Evolutionary conservation across 2,888 invertebrate species (phyloP).

Genomic region (Nomada ferruginata): DNA sequence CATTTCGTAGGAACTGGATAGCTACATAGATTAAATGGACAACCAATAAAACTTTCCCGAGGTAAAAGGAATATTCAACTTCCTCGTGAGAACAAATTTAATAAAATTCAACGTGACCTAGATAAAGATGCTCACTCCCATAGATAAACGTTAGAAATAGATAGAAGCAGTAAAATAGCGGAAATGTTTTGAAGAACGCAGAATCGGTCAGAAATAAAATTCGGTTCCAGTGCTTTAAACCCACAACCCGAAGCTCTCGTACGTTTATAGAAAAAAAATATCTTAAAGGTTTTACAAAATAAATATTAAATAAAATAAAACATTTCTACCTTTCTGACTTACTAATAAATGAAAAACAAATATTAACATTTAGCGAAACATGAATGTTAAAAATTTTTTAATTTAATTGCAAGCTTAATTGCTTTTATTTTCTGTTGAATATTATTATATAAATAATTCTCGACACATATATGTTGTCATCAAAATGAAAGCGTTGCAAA

Average conservation of each 20-base stretch:
- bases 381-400: neutral
- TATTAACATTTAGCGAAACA: neutral
- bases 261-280: neutral
- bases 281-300: neutral
- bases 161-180: neutral
- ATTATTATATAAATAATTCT: neutral
- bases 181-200: neutral
- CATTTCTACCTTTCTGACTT: too few species aligned
- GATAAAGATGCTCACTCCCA: neutral
- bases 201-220: neutral
- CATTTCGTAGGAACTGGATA: neutral
- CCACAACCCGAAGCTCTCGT: neutral
- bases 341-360: too few species aligned
- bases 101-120: conserved; percentile 6
- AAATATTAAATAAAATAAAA: neutral
- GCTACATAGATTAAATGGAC: neutral
- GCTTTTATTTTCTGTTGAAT: neutral
- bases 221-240: neutral
- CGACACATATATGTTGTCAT: neutral
- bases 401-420: neutral
- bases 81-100: neutral
- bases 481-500: too few species aligned
- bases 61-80: neutral
- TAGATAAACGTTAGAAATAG: conserved; percentile 5
- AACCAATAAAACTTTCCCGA: neutral